Conservation (phyloP, 2,888 invertebrate genomes). For the Chrysopilus asiliformis region DNA sequence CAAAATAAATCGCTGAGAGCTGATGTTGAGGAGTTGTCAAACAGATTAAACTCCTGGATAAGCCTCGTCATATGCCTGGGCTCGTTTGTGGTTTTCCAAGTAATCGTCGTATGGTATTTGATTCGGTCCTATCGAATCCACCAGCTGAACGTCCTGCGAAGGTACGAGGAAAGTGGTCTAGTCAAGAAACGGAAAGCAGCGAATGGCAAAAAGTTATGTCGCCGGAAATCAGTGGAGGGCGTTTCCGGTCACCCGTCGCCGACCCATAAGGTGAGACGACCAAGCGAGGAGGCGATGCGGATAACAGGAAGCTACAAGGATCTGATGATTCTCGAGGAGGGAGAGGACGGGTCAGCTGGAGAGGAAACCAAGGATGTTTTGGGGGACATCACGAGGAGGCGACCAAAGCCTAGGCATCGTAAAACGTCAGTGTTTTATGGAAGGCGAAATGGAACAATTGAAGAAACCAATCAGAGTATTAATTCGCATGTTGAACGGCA, state of each 20-base stretch:
- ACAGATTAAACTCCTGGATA: constrained; percentile 40
- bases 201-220: constrained; percentile 21
- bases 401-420: constrained; percentile 21
- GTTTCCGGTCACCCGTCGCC: constrained; percentile 40
- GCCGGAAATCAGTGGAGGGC: constrained; percentile 54
- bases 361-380: constrained; percentile 28
- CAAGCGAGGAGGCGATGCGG: constrained; percentile 59
- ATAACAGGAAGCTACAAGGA: constrained; percentile 47
- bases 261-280: constrained; percentile 47
- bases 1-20: constrained; percentile 56
- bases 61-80: constrained; percentile 9
- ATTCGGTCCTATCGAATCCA: constrained; percentile 3
- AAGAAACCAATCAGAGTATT: constrained; percentile 30
- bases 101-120: constrained; percentile 8
- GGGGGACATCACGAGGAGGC: constrained; percentile 8
- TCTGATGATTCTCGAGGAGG: constrained; percentile 38
- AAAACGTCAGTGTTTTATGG: constrained; percentile 32
- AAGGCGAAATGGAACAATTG: constrained; percentile 29
- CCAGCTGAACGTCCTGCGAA: constrained; percentile 3
- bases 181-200: constrained; percentile 12
- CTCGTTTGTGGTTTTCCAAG: constrained; percentile 8
- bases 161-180: constrained; percentile 6
- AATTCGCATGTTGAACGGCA: constrained; percentile 27
- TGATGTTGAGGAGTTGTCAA: constrained; percentile 48
- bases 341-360: constrained; percentile 8